Evolutionary conservation across 2,888 invertebrate genomes (phyloP), one percentile per base, ranked within the genome.

Genomic region (Amorpha juglandis): DNA sequence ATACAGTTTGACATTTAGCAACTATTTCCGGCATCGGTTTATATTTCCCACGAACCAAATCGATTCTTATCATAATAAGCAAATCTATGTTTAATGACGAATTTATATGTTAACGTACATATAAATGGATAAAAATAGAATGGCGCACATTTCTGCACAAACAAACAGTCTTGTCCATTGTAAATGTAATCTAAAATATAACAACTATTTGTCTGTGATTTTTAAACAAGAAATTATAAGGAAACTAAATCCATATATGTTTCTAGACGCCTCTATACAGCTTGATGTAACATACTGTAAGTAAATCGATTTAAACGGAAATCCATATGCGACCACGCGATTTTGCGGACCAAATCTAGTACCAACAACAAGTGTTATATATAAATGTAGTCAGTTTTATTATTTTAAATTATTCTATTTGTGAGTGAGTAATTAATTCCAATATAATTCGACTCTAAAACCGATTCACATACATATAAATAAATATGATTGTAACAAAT

Each of bases 401-500:
- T 38, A 42, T 58, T 38, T 38, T 12, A 58, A 19, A 11, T 19
- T 42, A 58, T 38, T 38, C 16, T 42, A 19, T 11, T 11, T 11
- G 19, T 42, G 19, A 16, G 19, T 42, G 16, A 21, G 35, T 62
- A 51, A 55, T 52, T 45, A 50, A 50, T 66, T 64, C 53, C 8
- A 33, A 47, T 0, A 11, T 19, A 51, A 51, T n/a, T 19, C 62
- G n/a, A 27, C 35, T 62, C 48, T 63, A 64, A 48, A 64, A 63
- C 51, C 16, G 42, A 63, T 51, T 63, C 35, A 38, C 38, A 38
- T 48, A 35, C 27, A 19, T 50, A 67, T 66, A 50, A 65, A 65
- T 68, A 19, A 51, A 64, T 62, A 52, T 47, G 66, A 67, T 38
- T 21, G 35, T 45, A 16, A 48, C 35, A 58, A 65, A 48, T 65